These are phyloP conservation scores for Anabacerthia variegaticeps DNA, from an alignment of 2,797 vertebrate species.

Conservation along the genomic window DNA sequence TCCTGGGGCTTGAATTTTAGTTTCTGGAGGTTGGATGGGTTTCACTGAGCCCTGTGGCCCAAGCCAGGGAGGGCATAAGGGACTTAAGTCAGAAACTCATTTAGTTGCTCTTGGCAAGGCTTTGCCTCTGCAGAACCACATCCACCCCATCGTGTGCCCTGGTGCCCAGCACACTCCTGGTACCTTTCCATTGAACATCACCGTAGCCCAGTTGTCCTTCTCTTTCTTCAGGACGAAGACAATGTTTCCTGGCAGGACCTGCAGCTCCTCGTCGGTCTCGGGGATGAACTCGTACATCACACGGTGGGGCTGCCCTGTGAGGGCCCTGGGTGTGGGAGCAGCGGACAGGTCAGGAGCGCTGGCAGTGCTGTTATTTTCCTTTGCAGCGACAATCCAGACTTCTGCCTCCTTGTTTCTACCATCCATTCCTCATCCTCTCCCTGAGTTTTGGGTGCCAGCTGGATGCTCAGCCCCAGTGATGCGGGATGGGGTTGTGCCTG, in stretches of 20 bases:
- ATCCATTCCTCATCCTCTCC: neutral
- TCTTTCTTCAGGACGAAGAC: slow-evolving; percentile 93
- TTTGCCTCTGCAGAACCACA: neutral
- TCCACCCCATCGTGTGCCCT: neutral
- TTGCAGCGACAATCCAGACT: neutral
- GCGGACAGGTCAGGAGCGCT: neutral
- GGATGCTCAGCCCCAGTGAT: accelerated
- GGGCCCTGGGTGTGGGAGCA: slow-evolving; percentile 76
- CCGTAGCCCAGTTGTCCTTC: slow-evolving; percentile 93
- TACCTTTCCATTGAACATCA: slow-evolving; percentile 95
- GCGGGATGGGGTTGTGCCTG: neutral
- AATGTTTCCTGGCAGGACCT: slow-evolving; percentile 92
- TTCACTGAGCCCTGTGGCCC: neutral
- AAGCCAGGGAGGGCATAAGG: neutral
- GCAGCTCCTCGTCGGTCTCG: slow-evolving; percentile 87
- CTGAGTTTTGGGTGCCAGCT: neutral
- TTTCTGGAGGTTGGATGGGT: neutral
- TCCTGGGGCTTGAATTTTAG: neutral
- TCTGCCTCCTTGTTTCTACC: neutral
- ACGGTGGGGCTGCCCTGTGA: slow-evolving; percentile 89
- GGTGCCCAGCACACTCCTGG: neutral
- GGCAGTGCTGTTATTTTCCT: accelerated
- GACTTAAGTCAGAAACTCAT: neutral
- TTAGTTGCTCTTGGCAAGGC: neutral
- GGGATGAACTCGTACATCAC: slow-evolving; percentile 92